Base-by-base conservation (phyloP, 2,888 invertebrate genomes). In the Anorthoa munda region DNA sequence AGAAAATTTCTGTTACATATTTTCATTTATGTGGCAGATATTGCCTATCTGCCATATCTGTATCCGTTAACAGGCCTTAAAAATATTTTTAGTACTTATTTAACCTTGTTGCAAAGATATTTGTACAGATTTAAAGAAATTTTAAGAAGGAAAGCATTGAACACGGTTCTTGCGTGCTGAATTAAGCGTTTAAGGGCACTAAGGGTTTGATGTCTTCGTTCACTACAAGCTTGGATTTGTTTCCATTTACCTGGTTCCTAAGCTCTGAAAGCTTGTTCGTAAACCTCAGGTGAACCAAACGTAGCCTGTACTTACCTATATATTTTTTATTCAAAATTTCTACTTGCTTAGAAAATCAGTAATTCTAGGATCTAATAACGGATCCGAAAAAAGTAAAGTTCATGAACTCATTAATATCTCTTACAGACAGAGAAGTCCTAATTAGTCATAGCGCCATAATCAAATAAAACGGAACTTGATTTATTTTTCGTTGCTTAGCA, bases 321-420 rank as follows among this genome's bases (percentile, higher is more conserved):
- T 58, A 5, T 73, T 61, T 60, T 50, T 74, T 39, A n/a, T 17
- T 15, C 0, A 26, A 58, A 45, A 50, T 9, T 39, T 21, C n/a
- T 18, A 1, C 12, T 21, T 58, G 13, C 23, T 26, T 59, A 39
- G 13, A 50, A 48, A 11, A 55, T 39, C 18, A 39, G n/a, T 46
- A 23, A 50, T 60, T 60, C 45, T 26, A 21, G 23, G 26, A 58
- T 15, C 50, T 58, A 56, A 51, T 18, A 4, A 79, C 51, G 45
- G 11, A 23, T 51, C 9, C 2, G 18, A 39, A 51, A 71, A 79
- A 17, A 13, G n/a, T 17, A 39, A 72, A 48, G 13, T 48, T 64
- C 58, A 59, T 39, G 51, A 53, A 53, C 48, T 80, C 75, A 78
- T 59, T 74, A 80, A 51, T 58, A 51, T 63, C 13, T 58, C 21